Evolutionary conservation across 2,888 invertebrate species (phyloP), one percentile per base, ranked within the genome.

Genomic region (Lepidochitona cinerea): DNA sequence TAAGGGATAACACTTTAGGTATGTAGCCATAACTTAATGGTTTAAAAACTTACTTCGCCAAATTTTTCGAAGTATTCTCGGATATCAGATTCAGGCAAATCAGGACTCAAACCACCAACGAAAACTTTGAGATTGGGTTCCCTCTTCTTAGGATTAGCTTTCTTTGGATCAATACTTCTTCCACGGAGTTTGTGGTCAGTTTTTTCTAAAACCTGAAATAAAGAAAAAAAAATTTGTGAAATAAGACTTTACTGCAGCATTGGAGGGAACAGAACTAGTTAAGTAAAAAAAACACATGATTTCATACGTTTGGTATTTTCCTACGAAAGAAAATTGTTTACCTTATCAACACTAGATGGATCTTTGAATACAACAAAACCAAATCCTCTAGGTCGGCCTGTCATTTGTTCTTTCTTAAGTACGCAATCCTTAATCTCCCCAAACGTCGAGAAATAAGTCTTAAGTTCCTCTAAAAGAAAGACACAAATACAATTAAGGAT

Each of bases 351-450:
- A 75, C 96, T 94, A 85, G 96, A 96, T 74, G 96, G 94, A 75
- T 94, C 93, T 87, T 95, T 95, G 91, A 98, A 98, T 68, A 98
- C 97, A 86, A 98, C 97, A 92, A 98, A 98, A 73, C 98, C 98
- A 91, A 98, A 98, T 73, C 98, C 98, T 90, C 98, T 93, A 74
- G 98, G 98, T 89, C 97, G 93, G 78, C 97, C 97, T 14, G 97
- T 97, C 91, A 95, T 96, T 70, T 96, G 95, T 92, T 98, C 98
- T 91, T 97, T 97, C 93, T 98, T 98, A 76, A 98, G 96, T 93
- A 96, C 97, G 91, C 97, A 96, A 91, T 96, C 97, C 90, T 96
- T 96, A 84, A 98, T 97, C 90, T 97, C 96, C 73, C 98, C 98
- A 92, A 95, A 97, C 85, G 95, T 94, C 84, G 95, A 94, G 92